Conservation (phyloP, 2,113 vertebrate genomes). For the Acrocephalus kingi region DNA sequence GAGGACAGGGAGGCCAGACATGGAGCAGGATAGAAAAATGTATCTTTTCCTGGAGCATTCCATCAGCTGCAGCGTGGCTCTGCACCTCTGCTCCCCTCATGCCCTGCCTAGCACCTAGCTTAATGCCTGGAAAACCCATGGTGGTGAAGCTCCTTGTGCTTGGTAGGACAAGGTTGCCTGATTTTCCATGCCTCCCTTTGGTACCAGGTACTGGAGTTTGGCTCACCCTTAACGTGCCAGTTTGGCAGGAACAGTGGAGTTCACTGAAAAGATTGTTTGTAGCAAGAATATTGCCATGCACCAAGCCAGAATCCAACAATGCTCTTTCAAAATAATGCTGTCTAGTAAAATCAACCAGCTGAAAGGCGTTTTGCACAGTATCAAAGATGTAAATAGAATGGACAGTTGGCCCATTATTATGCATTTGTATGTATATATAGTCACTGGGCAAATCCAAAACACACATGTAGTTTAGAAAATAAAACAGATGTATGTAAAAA, state of each 20-base stretch:
- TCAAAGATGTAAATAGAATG: slow-evolving; percentile 22
- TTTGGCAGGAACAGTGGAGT: not conserved
- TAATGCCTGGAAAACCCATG: not conserved
- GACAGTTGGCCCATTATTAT: not conserved
- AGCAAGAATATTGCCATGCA: not conserved
- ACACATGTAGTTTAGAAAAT: not conserved
- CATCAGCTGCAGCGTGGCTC: too few species aligned
- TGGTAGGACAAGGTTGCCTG: not conserved
- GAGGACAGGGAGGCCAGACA: not conserved
- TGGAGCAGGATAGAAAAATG: not conserved
- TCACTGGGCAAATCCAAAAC: slow-evolving; percentile 4
- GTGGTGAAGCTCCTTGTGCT: not conserved
- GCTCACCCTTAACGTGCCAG: not conserved
- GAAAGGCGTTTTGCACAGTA: slow-evolving; percentile 22
- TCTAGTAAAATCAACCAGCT: slow-evolving; percentile 31
- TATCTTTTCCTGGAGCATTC: not conserved
- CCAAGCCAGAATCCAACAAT: not conserved
- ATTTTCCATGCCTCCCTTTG: not conserved
- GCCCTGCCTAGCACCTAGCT: not conserved
- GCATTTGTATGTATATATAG: not conserved
- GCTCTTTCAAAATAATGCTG: not conserved
- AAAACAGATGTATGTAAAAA: not conserved
- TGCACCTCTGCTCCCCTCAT: not conserved
- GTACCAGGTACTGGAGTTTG: not conserved
- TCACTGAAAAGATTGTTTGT: not conserved